Evolutionary conservation across 2,797 vertebrate genomes (phyloP), one percentile per base, ranked within the genome.

Genomic region (Garrulus glandarius): DNA sequence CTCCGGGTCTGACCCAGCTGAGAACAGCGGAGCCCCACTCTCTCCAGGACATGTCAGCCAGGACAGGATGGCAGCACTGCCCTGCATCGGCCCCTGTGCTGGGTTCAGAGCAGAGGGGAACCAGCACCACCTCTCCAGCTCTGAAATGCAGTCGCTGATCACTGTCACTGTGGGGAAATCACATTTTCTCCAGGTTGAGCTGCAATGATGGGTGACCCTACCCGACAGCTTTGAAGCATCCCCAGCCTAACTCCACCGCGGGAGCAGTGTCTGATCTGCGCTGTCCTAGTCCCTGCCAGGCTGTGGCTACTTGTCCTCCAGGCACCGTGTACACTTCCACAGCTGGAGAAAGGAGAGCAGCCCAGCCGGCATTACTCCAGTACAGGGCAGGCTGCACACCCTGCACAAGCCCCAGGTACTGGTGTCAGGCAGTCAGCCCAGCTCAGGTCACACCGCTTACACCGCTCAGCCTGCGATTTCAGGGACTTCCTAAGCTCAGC

Each of bases 71-170:
- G 61, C 69, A 80, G 79, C 44, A 6, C 34, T 6, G 53, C 57
- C 14, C 37, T 65, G 19, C n/a, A 17, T 26, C 1, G 4, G 55
- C 43, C 46, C 15, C 70, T 21, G 57, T 0, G 0, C 49, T 5
- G 4, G 29, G 32, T 11, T 69, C 4, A 3, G n/a, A 37, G 16
- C 5, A 2, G 30, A 81, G 34, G 10, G 44, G 13, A 76, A n/a
- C 34, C 46, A 36, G 6, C 1, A 1, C 14, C 7, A 6, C 4
- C 1, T 26, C 60, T 39, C 26, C 22, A 1, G 64, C 82, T 68
- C 47, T 30, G 34, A 69, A 60, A 47, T 5, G 49, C 71, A 47
- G 55, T 71, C 1, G 0, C 0, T 71, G 26, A 15, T 19, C 55
- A 21, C 34, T 3, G 1, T 30, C 53, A 9, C 2, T 15, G 30